Conservation (phyloP, 2,888 invertebrate genomes). For the Xestia sexstrigata region DNA sequence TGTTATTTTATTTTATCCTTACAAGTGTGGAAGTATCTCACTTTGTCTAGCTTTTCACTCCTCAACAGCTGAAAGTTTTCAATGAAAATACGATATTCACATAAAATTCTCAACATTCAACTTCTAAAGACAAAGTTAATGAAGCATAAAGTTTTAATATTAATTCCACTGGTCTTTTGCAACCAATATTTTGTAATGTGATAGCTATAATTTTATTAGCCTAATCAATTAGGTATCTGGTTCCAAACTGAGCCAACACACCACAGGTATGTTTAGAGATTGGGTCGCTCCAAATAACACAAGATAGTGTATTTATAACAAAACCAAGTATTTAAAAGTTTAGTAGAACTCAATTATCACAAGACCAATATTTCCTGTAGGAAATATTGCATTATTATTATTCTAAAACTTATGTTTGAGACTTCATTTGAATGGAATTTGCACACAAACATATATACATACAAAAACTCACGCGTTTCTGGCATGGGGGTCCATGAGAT, state of each 20-base stretch:
- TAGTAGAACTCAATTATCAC: background rate
- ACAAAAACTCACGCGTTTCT: background rate
- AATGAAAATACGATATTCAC: too few species aligned
- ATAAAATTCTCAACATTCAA: background rate
- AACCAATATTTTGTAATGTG: slow-evolving; percentile 11
- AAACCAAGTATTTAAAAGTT: background rate
- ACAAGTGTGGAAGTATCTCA: background rate
- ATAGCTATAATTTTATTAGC: slow-evolving; percentile 24
- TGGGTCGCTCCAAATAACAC: slow-evolving; percentile 8
- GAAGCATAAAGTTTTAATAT: background rate
- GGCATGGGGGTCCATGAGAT: too few species aligned
- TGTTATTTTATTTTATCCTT: background rate
- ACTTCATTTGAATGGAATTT: background rate
- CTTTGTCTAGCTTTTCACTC: too few species aligned
- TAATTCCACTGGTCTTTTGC: background rate
- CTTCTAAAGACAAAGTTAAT: background rate
- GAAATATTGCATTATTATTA: background rate
- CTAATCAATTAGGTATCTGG: slow-evolving; percentile 29
- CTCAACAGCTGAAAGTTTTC: too few species aligned
- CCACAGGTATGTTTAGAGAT: slow-evolving; percentile 18
- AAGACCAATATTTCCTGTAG: background rate
- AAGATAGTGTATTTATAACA: slow-evolving; percentile 12
- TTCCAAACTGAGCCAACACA: slow-evolving; percentile 40
- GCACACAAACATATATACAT: background rate
- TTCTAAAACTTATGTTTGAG: background rate